phyloP scores from a whole-genome alignment of 2,888 invertebrate genomes.

The Physocephala rufipes region DNA sequence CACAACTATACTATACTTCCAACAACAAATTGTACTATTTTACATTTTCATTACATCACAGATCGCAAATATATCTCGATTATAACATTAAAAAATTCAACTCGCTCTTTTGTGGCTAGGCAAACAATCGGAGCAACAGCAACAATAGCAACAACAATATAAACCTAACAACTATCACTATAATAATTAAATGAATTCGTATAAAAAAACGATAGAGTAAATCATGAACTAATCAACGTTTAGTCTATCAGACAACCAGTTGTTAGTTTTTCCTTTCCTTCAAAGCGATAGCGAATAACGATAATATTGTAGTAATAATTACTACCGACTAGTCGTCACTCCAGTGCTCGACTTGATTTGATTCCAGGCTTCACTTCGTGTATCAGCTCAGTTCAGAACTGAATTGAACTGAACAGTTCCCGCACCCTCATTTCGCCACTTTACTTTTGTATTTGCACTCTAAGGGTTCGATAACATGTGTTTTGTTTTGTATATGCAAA shows the following conservation, averaged over 20 bases:
- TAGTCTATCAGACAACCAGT: background rate
- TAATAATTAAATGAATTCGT: too few species aligned
- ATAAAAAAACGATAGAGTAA: too few species aligned
- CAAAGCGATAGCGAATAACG: background rate
- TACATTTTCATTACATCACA: slow-evolving; percentile 9
- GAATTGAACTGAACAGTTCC: too few species aligned
- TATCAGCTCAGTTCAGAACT: too few species aligned
- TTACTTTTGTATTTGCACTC: background rate
- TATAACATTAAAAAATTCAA: background rate
- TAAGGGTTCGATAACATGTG: background rate
- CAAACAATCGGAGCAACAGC: background rate
- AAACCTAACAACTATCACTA: too few species aligned
- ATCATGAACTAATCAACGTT: background rate
- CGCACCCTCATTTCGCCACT: background rate
- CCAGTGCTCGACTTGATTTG: too few species aligned
- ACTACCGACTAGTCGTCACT: background rate
- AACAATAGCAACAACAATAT: background rate
- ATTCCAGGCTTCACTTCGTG: too few species aligned
- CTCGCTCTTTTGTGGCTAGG: background rate
- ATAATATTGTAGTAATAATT: background rate
- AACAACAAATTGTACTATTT: background rate
- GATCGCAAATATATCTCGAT: background rate
- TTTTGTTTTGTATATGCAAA: background rate
- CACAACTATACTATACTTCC: background rate
- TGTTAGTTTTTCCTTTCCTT: background rate